A percentile compares a stretch with the other conserved stretches of the same genome.
phyloP scores from a whole-genome alignment of 2,113 vertebrate species.

The Heloderma charlesbogerti region DNA sequence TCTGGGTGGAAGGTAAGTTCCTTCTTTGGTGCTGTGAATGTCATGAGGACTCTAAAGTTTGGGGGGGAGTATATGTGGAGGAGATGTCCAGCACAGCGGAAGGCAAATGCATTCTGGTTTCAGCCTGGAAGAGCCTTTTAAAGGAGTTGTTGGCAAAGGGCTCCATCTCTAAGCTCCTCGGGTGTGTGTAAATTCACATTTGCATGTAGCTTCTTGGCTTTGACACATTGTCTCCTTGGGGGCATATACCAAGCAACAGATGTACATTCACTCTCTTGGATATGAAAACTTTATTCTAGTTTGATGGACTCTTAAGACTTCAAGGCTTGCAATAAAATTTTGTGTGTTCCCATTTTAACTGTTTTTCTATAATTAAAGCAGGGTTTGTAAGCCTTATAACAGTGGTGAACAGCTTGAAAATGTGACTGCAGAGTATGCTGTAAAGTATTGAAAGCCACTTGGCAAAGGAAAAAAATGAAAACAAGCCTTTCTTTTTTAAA shows the following conservation, averaged over 20 bases:
- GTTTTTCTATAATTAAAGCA: background rate
- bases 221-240: background rate
- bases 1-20: constrained; percentile 98
- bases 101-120: background rate
- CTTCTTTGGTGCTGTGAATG: constrained; percentile 33
- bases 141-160: background rate
- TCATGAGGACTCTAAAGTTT: background rate
- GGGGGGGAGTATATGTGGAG: background rate
- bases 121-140: background rate
- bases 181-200: background rate
- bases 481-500: background rate
- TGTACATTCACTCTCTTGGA: background rate
- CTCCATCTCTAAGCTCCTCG: background rate
- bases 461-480: background rate
- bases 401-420: background rate
- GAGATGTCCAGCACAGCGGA: background rate
- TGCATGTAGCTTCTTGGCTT: background rate
- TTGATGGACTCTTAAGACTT: background rate
- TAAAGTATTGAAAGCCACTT: background rate
- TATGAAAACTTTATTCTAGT: background rate
- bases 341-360: background rate
- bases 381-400: background rate
- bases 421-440: background rate
- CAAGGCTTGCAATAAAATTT: background rate
- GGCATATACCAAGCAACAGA: background rate